Evolutionary conservation across 1,140 invertebrate genomes (phyloP).

Genomic region (Uloborus diversus): DNA sequence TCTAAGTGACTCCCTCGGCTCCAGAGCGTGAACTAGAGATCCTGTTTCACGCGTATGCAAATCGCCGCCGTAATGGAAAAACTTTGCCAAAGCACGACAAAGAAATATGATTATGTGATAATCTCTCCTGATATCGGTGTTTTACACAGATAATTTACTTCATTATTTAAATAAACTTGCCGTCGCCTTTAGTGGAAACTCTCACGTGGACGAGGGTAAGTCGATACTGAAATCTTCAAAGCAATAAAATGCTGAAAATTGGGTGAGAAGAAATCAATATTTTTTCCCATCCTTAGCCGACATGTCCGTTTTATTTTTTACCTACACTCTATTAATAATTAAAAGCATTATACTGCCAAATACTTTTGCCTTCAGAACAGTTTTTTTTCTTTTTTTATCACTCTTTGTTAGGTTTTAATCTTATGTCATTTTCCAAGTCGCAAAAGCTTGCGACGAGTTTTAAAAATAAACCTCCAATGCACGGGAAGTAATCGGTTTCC

Average conservation of each 20-base stretch:
- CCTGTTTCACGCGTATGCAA: slow-evolving; percentile 51
- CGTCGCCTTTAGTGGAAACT: slow-evolving; percentile 39
- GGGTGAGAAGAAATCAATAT: slow-evolving; percentile 11
- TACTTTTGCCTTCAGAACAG: too few species aligned
- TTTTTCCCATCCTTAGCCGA: neutral
- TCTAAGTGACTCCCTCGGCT: slow-evolving; percentile 27
- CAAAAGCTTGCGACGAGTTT: too few species aligned
- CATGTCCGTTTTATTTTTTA: neutral
- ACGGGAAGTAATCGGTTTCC: too few species aligned
- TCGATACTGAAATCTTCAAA: slow-evolving; percentile 26
- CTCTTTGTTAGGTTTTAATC: too few species aligned
- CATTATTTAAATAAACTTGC: slow-evolving; percentile 53
- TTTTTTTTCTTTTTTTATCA: too few species aligned
- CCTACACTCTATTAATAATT: slow-evolving; percentile 19
- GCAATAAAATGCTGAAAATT: slow-evolving; percentile 27
- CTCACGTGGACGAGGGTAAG: slow-evolving; percentile 12
- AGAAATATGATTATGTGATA: slow-evolving; percentile 57
- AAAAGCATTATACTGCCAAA: neutral
- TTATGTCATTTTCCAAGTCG: too few species aligned
- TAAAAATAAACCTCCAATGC: too few species aligned
- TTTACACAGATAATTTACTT: slow-evolving; percentile 57
- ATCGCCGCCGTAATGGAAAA: slow-evolving; percentile 48
- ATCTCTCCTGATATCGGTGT: slow-evolving; percentile 54
- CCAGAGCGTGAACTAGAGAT: slow-evolving; percentile 7
- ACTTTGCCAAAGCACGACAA: slow-evolving; percentile 44